Conservation (phyloP, 2,797 vertebrate genomes). For the Gorsachius magnificus region DNA sequence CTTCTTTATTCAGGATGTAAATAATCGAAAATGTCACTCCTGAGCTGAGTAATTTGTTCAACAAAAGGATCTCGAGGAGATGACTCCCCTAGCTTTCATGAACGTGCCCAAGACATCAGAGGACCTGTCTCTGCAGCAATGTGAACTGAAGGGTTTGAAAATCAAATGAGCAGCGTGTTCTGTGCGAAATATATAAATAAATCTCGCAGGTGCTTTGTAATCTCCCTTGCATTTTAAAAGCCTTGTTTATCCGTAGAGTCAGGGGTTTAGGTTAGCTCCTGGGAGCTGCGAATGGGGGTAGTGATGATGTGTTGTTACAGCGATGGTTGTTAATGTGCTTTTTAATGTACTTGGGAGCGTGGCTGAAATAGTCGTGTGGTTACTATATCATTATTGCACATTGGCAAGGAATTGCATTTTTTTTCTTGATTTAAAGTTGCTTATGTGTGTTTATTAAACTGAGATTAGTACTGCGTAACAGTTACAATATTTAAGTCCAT, state of each 20-base stretch:
- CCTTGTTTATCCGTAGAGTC: not conserved
- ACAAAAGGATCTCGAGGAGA: constrained; percentile 61
- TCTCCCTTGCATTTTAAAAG: constrained; percentile 20
- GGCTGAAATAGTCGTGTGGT: not conserved
- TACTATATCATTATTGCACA: not conserved
- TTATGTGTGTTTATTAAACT: not conserved
- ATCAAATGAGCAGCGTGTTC: constrained; percentile 32
- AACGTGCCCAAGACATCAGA: constrained; percentile 55
- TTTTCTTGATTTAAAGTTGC: not conserved
- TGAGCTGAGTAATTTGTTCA: constrained; percentile 69
- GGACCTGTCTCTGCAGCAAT: constrained; percentile 20
- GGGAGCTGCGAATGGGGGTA: not conserved
- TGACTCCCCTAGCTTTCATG: constrained; percentile 30
- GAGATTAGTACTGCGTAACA: not conserved
- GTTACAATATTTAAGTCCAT: not conserved
- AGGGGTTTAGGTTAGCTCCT: not conserved
- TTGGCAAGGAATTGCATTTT: not conserved
- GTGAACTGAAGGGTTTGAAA: constrained; percentile 24
- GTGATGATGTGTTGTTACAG: not conserved
- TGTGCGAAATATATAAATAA: not conserved
- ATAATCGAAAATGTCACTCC: constrained; percentile 65
- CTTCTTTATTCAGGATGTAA: constrained; percentile 57
- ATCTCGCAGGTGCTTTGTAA: constrained; percentile 21
- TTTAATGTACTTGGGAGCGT: not conserved
- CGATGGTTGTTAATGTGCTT: not conserved